These are phyloP conservation scores for Dipodomys ordii DNA, from an alignment of 2,113 vertebrate species.

Conservation along the genomic window DNA sequence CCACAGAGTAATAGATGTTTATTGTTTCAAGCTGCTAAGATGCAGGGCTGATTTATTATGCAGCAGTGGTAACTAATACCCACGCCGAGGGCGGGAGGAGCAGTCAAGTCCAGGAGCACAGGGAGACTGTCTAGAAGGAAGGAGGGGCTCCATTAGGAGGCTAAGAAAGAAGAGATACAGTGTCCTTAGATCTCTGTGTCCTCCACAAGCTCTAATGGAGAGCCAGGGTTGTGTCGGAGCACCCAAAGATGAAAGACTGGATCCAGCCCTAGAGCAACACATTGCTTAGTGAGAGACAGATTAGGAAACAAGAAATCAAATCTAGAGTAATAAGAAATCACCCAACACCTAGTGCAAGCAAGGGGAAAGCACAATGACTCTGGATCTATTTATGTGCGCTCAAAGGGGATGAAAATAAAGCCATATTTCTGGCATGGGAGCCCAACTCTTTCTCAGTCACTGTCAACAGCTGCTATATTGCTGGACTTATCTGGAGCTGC, in stretches of 20 bases:
- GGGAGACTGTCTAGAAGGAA: not conserved
- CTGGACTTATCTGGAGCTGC: not conserved
- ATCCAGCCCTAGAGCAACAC: not conserved
- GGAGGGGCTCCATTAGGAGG: not conserved
- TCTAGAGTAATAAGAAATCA: not conserved
- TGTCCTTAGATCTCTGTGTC: not conserved
- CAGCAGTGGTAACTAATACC: not conserved
- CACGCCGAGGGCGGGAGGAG: not conserved
- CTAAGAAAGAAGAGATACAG: not conserved
- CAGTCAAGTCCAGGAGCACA: not conserved
- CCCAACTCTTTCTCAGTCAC: not conserved
- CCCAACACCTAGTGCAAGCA: not conserved
- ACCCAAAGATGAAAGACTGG: not conserved
- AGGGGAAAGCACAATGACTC: not conserved
- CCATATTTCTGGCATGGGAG: not conserved
- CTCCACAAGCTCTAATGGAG: not conserved
- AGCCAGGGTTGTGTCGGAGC: not conserved
- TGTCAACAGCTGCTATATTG: not conserved
- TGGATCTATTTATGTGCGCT: not conserved
- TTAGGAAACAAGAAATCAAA: conserved; percentile 43
- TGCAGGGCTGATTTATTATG: not conserved
- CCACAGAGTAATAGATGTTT: not conserved
- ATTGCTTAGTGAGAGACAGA: not conserved
- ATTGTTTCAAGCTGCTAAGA: conserved; percentile 8
- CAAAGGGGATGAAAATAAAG: not conserved